Conservation (phyloP, 2,888 invertebrate species). For the Graphium colonna region DNA sequence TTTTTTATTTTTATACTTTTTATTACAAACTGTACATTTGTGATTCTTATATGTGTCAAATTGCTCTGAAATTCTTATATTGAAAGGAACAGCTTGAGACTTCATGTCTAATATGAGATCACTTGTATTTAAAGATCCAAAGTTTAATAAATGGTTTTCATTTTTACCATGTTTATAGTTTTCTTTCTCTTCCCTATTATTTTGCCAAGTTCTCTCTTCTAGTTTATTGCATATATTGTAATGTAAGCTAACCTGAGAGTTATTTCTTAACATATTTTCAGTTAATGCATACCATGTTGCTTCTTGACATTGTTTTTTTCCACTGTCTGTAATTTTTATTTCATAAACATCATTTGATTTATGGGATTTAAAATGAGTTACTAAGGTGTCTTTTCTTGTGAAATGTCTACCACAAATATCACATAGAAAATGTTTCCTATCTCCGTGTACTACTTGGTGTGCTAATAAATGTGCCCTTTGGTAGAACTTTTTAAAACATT, state of each 20-base stretch:
- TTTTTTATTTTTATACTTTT: constrained; percentile 22
- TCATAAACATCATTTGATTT: neutral
- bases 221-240: too few species aligned
- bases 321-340: neutral
- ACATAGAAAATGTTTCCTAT: constrained; percentile 22
- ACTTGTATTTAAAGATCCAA: constrained; percentile 1
- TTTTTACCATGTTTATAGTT: neutral
- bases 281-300: neutral
- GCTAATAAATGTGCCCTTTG: constrained; percentile 22
- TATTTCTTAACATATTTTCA: neutral
- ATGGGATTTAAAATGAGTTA: constrained; percentile 20
- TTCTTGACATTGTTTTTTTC: neutral
- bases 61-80: too few species aligned
- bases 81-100: neutral
- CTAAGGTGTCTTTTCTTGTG: constrained; percentile 21
- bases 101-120: constrained; percentile 10
- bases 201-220: neutral
- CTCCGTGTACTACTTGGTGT: constrained; percentile 20
- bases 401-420: constrained; percentile 25
- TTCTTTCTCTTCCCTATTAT: neutral
- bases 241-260: too few species aligned
- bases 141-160: neutral
- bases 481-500: constrained; percentile 22
- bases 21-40: constrained; percentile 5
- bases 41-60: neutral